Conservation (phyloP, 2,113 vertebrate genomes). For the Indri indri region DNA sequence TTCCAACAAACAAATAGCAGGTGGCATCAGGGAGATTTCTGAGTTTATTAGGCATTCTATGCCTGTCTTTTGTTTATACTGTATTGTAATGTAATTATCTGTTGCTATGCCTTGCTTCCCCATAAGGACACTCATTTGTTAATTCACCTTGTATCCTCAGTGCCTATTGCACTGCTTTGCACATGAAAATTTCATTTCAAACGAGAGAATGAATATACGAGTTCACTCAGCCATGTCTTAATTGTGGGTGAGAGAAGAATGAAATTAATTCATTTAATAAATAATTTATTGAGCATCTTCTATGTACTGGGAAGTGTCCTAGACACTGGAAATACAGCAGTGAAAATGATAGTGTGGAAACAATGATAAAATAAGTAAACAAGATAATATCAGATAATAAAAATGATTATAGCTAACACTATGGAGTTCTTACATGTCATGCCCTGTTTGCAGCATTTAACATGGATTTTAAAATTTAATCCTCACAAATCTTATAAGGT, state of each 20-base stretch:
- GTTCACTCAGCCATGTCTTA: background rate
- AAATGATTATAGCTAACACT: background rate
- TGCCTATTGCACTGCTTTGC: background rate
- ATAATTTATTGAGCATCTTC: background rate
- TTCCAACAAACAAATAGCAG: background rate
- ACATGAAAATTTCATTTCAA: constrained; percentile 29
- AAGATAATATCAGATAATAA: background rate
- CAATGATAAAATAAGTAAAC: background rate
- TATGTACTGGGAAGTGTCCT: background rate
- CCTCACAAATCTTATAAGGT: background rate
- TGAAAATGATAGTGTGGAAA: background rate
- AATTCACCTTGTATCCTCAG: background rate
- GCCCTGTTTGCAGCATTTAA: background rate
- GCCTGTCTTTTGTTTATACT: background rate
- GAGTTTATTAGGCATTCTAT: background rate
- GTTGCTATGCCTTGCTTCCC: background rate
- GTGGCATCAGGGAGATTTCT: background rate
- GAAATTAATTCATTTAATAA: constrained; percentile 1
- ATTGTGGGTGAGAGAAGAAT: background rate
- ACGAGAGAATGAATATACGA: background rate
- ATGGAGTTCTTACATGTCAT: background rate
- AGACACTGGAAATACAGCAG: background rate
- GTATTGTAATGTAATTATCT: background rate
- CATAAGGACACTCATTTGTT: background rate
- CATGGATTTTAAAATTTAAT: background rate